Percentiles rank a stretch among this genome's conserved stretches.
phyloP scores from a whole-genome alignment of 2,888 invertebrate species.

The Trachelus tabidus region DNA sequence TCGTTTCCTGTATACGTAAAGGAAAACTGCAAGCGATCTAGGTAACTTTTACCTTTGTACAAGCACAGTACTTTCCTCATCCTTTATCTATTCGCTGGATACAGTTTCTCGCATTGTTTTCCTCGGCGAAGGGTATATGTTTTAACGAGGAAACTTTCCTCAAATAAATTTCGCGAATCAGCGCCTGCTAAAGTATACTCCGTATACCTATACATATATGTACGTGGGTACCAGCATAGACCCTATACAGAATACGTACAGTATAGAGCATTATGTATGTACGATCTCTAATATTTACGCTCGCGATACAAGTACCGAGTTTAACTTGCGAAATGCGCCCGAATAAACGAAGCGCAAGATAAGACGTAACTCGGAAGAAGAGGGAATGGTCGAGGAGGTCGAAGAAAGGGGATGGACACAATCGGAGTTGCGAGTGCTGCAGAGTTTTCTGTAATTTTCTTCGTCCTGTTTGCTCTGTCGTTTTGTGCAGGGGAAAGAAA shows the following conservation, averaged over 20 bases:
- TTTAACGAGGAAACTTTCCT: conserved; percentile 49
- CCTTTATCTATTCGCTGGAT: conserved; percentile 25
- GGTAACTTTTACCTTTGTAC: neutral
- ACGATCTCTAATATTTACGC: neutral
- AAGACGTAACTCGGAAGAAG: neutral
- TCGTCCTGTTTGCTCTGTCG: neutral
- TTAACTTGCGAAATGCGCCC: neutral
- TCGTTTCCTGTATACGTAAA: neutral
- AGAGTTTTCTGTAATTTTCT: neutral
- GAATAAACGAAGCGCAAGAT: neutral
- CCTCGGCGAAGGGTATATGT: conserved; percentile 21
- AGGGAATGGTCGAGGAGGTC: neutral
- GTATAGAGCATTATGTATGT: neutral
- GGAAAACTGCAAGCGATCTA: neutral
- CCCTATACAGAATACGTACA: neutral
- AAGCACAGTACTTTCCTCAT: conserved; percentile 23
- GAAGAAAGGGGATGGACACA: neutral
- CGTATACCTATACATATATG: neutral
- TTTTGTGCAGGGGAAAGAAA: neutral
- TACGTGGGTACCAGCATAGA: neutral
- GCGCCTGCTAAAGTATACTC: conserved; percentile 7
- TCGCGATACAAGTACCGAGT: neutral
- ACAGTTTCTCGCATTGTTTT: conserved; percentile 21
- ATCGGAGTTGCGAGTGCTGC: neutral
- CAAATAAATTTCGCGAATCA: conserved; percentile 48